Base-by-base conservation (phyloP, 2,797 vertebrate species). In the Tarsius wallacei region DNA sequence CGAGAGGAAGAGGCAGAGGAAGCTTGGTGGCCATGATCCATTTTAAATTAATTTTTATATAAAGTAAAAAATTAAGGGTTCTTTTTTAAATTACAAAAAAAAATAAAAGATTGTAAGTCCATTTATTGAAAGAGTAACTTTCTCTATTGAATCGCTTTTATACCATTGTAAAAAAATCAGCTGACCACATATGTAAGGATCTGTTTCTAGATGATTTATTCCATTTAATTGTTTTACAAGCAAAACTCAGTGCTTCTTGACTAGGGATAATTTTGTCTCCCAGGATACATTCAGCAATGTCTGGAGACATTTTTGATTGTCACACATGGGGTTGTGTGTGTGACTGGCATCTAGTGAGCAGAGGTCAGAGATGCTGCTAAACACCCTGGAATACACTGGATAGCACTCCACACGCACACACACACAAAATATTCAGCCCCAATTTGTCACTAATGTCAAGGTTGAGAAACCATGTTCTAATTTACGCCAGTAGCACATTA, bases 31-130 rank as follows among this genome's bases (percentile, higher is more conserved):
- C 51, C 68, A 68, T 22, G 47, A 57, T 14, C 15, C 11, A 63
- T 87, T 86, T 95, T 31, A 64, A 87, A 47, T 91, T 91, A 80
- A 63, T 73, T 87, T 87, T 87, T 68, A 92, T n/a, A 82, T 74
- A 15, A 11, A 26, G 21, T 76, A 6, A 87, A 42, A 82, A 80
- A 80, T 33, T 36, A 94, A 84, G 11, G 1, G 24, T 16, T 84
- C 24, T 26, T 53, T 74, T 42, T 36, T 12, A 42, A 13, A 22
- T 42, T 42, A 42, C 3, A 42, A 42, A 42, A 42, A 42, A 42
- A 42, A 42, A 42, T 42, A 84, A 59, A 83, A 68, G 26, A 49
- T 66, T 74, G 7, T 15, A 82, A 82, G 13, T 87, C 15, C 22
- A 28, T 36, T 70, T 78, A 31, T 19, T 51, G 28, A 93, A 78